Conservation (phyloP, 2,113 vertebrate species). For the Anseranas semipalmata region DNA sequence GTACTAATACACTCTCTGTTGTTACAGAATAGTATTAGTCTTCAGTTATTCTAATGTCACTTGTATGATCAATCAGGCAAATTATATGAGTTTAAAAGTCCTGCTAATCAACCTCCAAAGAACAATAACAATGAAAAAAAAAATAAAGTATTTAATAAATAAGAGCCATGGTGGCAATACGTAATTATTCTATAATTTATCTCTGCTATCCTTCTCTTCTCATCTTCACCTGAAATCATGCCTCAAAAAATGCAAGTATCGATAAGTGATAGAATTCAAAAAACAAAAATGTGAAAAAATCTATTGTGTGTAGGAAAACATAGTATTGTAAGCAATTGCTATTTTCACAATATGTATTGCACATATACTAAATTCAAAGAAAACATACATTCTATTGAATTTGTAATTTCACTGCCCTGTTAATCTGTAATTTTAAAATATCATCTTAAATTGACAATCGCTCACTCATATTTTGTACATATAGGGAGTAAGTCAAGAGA, state of each 20-base stretch:
- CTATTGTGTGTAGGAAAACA: background rate
- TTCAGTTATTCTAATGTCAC: background rate
- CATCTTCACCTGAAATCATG: background rate
- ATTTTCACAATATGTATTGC: background rate
- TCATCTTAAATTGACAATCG: background rate
- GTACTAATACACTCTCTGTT: background rate
- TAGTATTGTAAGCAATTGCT: accelerated
- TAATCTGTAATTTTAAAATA: background rate
- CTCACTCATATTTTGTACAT: background rate
- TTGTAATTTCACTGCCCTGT: background rate
- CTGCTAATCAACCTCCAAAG: background rate
- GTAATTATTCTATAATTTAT: background rate
- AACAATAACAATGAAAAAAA: background rate
- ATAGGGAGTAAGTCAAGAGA: background rate
- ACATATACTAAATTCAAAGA: background rate
- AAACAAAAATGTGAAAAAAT: background rate
- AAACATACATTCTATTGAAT: background rate
- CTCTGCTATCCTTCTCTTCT: background rate
- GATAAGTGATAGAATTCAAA: background rate
- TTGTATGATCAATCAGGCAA: background rate
- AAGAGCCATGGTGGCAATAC: background rate
- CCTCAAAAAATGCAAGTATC: background rate
- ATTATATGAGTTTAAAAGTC: background rate
- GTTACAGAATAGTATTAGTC: background rate
- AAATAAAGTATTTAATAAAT: background rate